Base-by-base conservation (phyloP, 1,140 invertebrate species). In the Homarus americanus region DNA sequence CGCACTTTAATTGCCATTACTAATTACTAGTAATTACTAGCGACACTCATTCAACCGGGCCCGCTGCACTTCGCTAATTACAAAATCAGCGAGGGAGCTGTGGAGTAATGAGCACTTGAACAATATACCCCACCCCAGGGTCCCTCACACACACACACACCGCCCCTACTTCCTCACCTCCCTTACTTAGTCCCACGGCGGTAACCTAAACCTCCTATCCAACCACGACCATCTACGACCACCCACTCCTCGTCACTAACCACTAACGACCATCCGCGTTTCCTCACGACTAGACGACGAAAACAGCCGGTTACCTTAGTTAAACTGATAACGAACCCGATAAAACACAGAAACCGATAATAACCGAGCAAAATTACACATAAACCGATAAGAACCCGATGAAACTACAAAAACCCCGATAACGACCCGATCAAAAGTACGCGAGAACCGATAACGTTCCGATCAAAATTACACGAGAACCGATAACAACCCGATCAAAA, bases 1-100 rank as follows among this genome's bases (percentile, higher is more conserved):
- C 79, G 80, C 87, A 83, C 87, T 90, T 75, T 90, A 90, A 90
- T 90, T 83, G 87, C 87, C 87, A 90, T 90, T 90, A 90, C 87
- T 90, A 90, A 90, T 90, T 83, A 90, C 87, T 90, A 82, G 78
- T 82, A 90, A 90, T 90, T 90, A 90, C 87, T 76, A 76, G 87
- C 66, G 87, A 90, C 87, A 90, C 87, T 90, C 87, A 90, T 90
- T 90, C 87, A 83, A 34, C 87, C 87, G 80, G 87, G 53, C 80
- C 12, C 69, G 87, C 69, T 90, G 87, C 87, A 90, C 87, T 90
- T 90, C 87, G 79, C 87, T 90, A 90, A 90, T 90, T 90, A 90
- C 80, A 90, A 90, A 90, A 90, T 90, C 87, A 90, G 87, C 66
- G 87, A 90, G 87, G 87, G 87, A 63, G 87, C 80, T 32, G 36